Percentiles rank a stretch among this genome's conserved stretches.
phyloP scores from a whole-genome alignment of 2,113 vertebrate species.

The Greenwoodochromis staneri region DNA sequence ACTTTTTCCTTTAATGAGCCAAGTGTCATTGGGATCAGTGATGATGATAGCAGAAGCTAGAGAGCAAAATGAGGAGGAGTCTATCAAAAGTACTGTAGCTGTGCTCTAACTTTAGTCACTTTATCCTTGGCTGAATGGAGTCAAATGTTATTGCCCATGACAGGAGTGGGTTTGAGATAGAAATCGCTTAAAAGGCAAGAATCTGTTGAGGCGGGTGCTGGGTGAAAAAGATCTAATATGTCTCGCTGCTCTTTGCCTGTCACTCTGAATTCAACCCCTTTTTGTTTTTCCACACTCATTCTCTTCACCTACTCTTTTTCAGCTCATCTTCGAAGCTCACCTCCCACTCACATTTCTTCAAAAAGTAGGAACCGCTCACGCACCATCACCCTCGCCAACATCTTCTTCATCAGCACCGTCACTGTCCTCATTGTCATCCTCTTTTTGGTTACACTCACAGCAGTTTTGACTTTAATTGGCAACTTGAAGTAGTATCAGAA shows the following conservation, averaged over 20 bases:
- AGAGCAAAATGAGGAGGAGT: slow-evolving; percentile 20
- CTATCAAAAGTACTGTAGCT: slow-evolving; percentile 23
- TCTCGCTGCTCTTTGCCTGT: slow-evolving; percentile 12
- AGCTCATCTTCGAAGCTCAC: background rate
- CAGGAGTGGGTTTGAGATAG: slow-evolving; percentile 44
- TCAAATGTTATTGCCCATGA: slow-evolving; percentile 45
- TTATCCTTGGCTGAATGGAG: slow-evolving; percentile 30
- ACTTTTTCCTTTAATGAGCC: slow-evolving; percentile 29
- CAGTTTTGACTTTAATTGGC: slow-evolving; percentile 59
- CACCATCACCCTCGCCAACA: background rate
- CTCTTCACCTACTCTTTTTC: slow-evolving; percentile 1
- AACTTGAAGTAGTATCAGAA: slow-evolving; percentile 42
- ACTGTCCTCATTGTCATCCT: slow-evolving; percentile 25
- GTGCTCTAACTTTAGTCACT: slow-evolving; percentile 13
- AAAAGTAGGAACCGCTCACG: background rate
- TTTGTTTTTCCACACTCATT: slow-evolving; percentile 2
- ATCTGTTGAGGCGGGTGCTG: slow-evolving; percentile 31
- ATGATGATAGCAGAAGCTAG: slow-evolving; percentile 4
- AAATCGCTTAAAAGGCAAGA: slow-evolving; percentile 51
- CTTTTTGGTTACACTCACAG: slow-evolving; percentile 33
- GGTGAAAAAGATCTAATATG: slow-evolving; percentile 34
- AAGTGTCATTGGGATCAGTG: slow-evolving; percentile 16
- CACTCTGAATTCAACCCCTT: slow-evolving; percentile 34
- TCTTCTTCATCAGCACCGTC: slow-evolving; percentile 3
- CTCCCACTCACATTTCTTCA: slow-evolving; percentile 28